Evolutionary conservation across 2,888 invertebrate genomes (phyloP), one percentile per base, ranked within the genome.

Genomic region (Phortica magna): DNA sequence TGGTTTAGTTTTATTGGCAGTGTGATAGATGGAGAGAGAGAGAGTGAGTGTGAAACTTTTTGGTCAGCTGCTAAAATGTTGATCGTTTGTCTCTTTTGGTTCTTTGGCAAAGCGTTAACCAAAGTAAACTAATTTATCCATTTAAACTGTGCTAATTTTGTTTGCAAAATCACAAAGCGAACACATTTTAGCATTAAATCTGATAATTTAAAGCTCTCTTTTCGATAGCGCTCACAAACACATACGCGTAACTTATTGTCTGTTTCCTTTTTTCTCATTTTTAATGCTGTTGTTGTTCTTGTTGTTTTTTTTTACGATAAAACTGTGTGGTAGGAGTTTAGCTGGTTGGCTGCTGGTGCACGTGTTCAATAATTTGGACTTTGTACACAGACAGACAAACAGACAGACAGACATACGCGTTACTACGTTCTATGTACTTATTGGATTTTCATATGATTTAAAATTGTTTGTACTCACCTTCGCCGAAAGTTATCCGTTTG

Each of bases 401-500:
- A 53, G 10, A 53, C 53, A 53, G 14, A n/a, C 53, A 53, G 12
- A 53, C 53, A 14, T 53, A n/a, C 53, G 53, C 5, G 1, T 10
- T 53, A 14, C 53, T 53, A 53, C 53, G 53, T 14, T 53, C 10
- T 31, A 31, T 3, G 31, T 31, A 3, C 31, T 31, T 31, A 31
- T 31, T 2, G 3, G n/a, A n/a, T n/a, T n/a, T n/a, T n/a, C n/a
- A n/a, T n/a, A n/a, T n/a, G n/a, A n/a, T n/a, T n/a, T 31, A 3
- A 31, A 31, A 31, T 31, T 31, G 31, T 31, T 3, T 31, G 2
- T 41, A 55, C 55, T 71, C 43, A 71, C 70, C 65, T 41, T 79
- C 87, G 88, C 64, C 88, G 84, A 76, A 91, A 85, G 74, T 91
- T 91, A 85, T 91, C 90, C 76, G 90, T 89, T 83, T 90, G 91